phyloP scores from a whole-genome alignment of 2,888 invertebrate genomes.

The Allophyes oxyacanthae region DNA sequence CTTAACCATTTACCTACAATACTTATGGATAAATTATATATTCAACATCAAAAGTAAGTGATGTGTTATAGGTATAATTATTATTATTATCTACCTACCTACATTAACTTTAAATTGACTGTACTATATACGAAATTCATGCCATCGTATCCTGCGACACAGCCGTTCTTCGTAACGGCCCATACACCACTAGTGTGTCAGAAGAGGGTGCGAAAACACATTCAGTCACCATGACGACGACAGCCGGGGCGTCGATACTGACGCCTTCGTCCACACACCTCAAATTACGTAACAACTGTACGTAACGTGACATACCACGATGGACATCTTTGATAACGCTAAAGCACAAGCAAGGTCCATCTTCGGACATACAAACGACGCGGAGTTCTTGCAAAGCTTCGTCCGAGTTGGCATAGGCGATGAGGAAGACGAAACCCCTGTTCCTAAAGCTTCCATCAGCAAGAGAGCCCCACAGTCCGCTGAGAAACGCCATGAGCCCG shows the following conservation, averaged over 20 bases:
- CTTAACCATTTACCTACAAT: too few relatives aligned
- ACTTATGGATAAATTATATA: too few relatives aligned
- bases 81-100: too few relatives aligned
- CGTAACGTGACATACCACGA: slow-evolving; percentile 35
- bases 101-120: too few relatives aligned
- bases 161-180: slow-evolving; percentile 43
- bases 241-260: slow-evolving; percentile 83
- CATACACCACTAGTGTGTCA: slow-evolving; percentile 65
- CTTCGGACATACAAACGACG: slow-evolving; percentile 91
- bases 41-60: too few relatives aligned
- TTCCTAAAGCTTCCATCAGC: slow-evolving; percentile 81
- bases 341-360: slow-evolving; percentile 89
- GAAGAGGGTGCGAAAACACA: slow-evolving; percentile 82
- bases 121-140: not conserved
- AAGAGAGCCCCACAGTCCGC: slow-evolving; percentile 76
- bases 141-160: slow-evolving; percentile 26
- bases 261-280: slow-evolving; percentile 78
- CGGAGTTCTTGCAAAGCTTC: slow-evolving; percentile 94
- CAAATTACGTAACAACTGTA: slow-evolving; percentile 72
- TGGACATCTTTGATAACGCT: slow-evolving; percentile 78
- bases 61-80: too few relatives aligned
- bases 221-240: slow-evolving; percentile 81
- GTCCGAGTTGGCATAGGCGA: slow-evolving; percentile 91
- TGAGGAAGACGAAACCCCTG: slow-evolving; percentile 85
- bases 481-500: slow-evolving; percentile 69